Percentiles rank a stretch among this genome's conserved stretches.
phyloP scores from a whole-genome alignment of 1,140 invertebrate species.

The Nasonia giraulti region DNA sequence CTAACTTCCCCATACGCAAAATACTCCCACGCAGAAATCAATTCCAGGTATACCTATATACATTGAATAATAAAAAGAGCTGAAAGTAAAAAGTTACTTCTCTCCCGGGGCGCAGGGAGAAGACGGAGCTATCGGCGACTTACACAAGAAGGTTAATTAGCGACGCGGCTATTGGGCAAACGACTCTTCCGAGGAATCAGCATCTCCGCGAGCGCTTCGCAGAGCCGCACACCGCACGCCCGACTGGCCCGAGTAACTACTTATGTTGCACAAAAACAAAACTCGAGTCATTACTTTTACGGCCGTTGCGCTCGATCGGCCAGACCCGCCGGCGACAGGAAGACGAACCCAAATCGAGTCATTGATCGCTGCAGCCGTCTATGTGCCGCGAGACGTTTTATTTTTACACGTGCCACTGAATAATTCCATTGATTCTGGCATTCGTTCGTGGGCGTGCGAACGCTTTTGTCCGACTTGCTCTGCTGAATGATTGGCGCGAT shows the following conservation, averaged over 20 bases:
- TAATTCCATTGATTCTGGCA: not conserved
- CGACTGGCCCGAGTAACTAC: not conserved
- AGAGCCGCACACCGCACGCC: not conserved
- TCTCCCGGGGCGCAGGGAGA: not conserved
- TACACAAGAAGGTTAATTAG: slow-evolving; percentile 18
- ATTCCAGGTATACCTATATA: no score
- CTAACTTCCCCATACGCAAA: no score
- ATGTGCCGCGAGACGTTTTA: not conserved
- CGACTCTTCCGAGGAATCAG: not conserved
- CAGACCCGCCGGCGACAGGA: not conserved
- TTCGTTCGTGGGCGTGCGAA: no score
- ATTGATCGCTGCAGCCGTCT: not conserved
- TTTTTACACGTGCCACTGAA: not conserved
- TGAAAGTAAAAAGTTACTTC: not conserved
- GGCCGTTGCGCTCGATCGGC: not conserved
- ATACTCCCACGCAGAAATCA: no score
- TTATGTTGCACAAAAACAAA: not conserved
- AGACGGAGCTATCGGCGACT: not conserved
- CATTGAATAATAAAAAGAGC: no score
- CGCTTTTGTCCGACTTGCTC: no score
- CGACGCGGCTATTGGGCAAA: not conserved
- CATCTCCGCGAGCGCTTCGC: no score
- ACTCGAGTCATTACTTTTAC: not conserved
- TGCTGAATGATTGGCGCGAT: no score
- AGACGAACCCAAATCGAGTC: slow-evolving; percentile 2